Evolutionary conservation across 2,113 vertebrate species (phyloP).

Genomic region (Vulpes ferrilata): DNA sequence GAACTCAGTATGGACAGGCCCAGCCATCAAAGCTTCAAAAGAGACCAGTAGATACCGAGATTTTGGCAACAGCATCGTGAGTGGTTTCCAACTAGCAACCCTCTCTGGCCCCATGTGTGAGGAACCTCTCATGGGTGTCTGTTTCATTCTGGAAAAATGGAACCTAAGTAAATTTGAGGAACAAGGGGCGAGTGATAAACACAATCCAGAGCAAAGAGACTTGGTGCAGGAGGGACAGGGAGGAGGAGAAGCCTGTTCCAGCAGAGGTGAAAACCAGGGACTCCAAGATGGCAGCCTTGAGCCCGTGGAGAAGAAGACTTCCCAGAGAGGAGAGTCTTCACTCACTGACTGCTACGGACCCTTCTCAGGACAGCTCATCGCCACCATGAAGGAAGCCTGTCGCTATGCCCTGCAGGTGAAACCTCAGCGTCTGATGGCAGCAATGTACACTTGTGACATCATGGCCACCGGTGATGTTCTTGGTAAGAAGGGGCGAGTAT

Average conservation of each 20-base stretch:
- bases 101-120: conserved; percentile 98
- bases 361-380: conserved; percentile 97
- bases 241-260: neutral
- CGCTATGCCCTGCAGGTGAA: conserved; percentile 94
- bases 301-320: conserved; percentile 63
- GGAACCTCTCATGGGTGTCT: conserved; percentile 98
- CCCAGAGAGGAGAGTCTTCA: conserved; percentile 80
- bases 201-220: conserved; percentile 70
- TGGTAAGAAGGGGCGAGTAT: conserved; percentile 88
- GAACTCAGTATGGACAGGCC: conserved; percentile 93
- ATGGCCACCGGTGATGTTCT: conserved; percentile 97
- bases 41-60: conserved; percentile 88
- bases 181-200: conserved; percentile 9
- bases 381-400: conserved; percentile 97
- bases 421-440: conserved; percentile 97
- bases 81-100: conserved; percentile 96
- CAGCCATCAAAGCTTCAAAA: conserved; percentile 71
- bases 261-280: neutral
- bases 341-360: conserved; percentile 93
- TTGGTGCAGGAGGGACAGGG: neutral
- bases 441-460: conserved; percentile 99
- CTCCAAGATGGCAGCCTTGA: neutral
- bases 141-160: conserved; percentile 95
- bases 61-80: conserved; percentile 95
- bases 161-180: conserved; percentile 88